Percentiles rank a stretch among this genome's conserved stretches.
These are phyloP conservation scores for Cerastoderma edule DNA, from an alignment of 2,888 invertebrate species.

Conservation along the genomic window DNA sequence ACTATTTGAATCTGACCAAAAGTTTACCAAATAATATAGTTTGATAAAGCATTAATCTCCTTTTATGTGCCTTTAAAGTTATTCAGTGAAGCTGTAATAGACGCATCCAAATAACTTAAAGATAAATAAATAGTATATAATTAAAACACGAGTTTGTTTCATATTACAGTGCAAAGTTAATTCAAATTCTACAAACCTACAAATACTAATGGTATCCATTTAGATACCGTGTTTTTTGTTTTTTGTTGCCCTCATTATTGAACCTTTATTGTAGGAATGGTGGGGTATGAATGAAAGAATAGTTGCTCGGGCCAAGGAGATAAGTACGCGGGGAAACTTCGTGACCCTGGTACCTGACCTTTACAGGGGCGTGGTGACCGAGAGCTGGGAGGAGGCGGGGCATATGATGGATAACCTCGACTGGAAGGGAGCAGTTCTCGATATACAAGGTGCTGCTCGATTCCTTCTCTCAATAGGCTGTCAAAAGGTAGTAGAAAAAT, in stretches of 20 bases:
- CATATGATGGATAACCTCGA: slow-evolving; percentile 77
- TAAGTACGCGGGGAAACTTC: slow-evolving; percentile 66
- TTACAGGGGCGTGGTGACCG: slow-evolving; percentile 77
- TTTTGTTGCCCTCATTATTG: too few relatives aligned
- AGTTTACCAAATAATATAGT: too few relatives aligned
- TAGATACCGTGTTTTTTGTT: too few relatives aligned
- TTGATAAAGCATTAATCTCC: too few relatives aligned
- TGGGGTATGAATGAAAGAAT: slow-evolving; percentile 81
- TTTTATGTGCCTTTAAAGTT: too few relatives aligned
- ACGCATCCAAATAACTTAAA: too few relatives aligned
- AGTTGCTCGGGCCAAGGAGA: slow-evolving; percentile 63
- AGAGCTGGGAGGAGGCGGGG: slow-evolving; percentile 76
- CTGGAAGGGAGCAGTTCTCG: slow-evolving; percentile 77
- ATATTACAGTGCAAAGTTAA: slow-evolving; percentile 3
- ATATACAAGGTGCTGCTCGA: slow-evolving; percentile 74
- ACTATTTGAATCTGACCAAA: too few relatives aligned
- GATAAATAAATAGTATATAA: too few relatives aligned
- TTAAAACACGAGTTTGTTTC: too few relatives aligned
- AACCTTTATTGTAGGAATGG: slow-evolving; percentile 79
- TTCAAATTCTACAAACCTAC: background rate
- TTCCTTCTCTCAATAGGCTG: slow-evolving; percentile 72
- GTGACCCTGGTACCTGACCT: slow-evolving; percentile 77
- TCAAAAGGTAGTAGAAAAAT: slow-evolving; percentile 66
- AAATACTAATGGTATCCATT: too few relatives aligned
- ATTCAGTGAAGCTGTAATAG: too few relatives aligned